Evolutionary conservation across 2,113 vertebrate genomes (phyloP), one percentile per base, ranked within the genome.

Genomic region (Lycocorax pyrrhopterus): DNA sequence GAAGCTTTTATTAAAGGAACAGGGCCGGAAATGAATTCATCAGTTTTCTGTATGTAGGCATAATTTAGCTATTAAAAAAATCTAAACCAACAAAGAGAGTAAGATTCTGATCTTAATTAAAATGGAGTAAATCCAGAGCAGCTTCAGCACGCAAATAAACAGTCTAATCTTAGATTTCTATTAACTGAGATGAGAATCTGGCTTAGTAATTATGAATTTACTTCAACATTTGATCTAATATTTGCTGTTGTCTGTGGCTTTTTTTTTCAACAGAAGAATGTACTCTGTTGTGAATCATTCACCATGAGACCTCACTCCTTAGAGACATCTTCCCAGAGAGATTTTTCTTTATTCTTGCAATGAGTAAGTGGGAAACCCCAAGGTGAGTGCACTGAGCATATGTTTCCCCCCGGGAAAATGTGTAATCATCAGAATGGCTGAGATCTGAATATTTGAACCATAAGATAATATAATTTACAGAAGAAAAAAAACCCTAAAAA

Each of bases 31-130:
- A 93, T 62, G 3, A 55, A 84, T 74, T 46, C 27, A 46, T 62
- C 13, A 4, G 23, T 84, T 90, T 84, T 15, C 27, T 72, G 27
- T 81, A 71, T 1, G 0, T 63, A 63, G 17, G 52, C 43, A 84
- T 81, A 90, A 88, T 90, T 84, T 47, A 63, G 43, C 33, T 86
- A 67, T 67, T 87, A 75, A 95, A 84, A 90, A 81, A 49, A 33
- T 46, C 29, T 72, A 73, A 87, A 72, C 3, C 20, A 84, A 66
- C 27, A 84, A 77, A 63, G 11, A 43, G 13, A 52, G 25, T 77
- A 90, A 84, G 79, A 93, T 96, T 93, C 72, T 90, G 44, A 92
- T 92, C 72, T 94, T 95, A 93, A 88, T 93, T 92, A 94, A 95
- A 95, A 80, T 46, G 43, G 39, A 94, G 27, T 90, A 97, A 93